phyloP scores from a whole-genome alignment of 2,113 vertebrate species.

The Pagrus major region DNA sequence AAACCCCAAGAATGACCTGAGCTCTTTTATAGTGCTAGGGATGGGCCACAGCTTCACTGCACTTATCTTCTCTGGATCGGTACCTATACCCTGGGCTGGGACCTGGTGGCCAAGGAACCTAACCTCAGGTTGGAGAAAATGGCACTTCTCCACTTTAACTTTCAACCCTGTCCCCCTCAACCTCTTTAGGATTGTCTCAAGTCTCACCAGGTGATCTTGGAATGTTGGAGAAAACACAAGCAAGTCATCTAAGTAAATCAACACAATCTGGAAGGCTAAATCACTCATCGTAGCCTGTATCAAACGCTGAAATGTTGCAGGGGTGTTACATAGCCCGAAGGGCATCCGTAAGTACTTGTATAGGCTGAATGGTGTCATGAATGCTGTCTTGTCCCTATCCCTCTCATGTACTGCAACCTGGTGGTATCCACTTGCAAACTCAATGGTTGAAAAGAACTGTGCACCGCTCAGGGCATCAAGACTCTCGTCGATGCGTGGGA shows the following conservation, averaged over 20 bases:
- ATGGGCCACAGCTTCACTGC: too few relatives aligned
- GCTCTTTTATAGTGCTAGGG: too few relatives aligned
- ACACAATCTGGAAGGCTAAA: neutral
- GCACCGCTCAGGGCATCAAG: slow-evolving; percentile 14
- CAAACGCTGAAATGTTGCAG: too few relatives aligned
- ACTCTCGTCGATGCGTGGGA: slow-evolving; percentile 16
- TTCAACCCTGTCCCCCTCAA: slow-evolving; percentile 19
- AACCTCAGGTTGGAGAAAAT: neutral
- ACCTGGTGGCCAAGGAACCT: too few relatives aligned
- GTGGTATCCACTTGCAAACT: slow-evolving; percentile 17
- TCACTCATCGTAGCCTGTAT: slow-evolving; percentile 23
- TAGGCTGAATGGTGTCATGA: too few relatives aligned
- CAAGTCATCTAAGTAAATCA: slow-evolving; percentile 6
- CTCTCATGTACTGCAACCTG: neutral
- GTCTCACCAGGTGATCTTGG: neutral
- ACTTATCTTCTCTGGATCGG: too few relatives aligned
- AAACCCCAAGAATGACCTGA: too few relatives aligned
- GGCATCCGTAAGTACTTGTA: too few relatives aligned
- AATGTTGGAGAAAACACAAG: slow-evolving; percentile 20
- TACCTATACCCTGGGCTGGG: too few relatives aligned
- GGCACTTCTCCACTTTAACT: slow-evolving; percentile 7
- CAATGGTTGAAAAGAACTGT: slow-evolving; percentile 8
- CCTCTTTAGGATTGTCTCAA: neutral
- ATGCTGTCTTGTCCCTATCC: too few relatives aligned
- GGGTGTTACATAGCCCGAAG: too few relatives aligned